Conservation (phyloP, 2,888 invertebrate genomes). For the Oscheius sp. region DNA sequence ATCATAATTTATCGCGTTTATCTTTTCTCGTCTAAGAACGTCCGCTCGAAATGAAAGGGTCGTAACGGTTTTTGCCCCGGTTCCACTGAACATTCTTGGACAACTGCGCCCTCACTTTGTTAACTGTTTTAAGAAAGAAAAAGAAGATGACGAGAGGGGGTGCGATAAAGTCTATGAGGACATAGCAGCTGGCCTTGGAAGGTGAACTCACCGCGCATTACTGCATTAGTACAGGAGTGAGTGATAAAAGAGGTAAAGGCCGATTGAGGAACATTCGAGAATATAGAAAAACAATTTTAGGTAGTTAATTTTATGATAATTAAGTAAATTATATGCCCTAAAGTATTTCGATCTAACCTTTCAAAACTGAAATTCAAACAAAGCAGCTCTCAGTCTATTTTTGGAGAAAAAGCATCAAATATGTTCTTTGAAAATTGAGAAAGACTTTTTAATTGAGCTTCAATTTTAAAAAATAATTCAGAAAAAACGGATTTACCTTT, state of each 20-base stretch:
- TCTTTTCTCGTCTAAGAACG: not conserved
- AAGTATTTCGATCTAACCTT: too few relatives aligned
- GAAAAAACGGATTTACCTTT: too few relatives aligned
- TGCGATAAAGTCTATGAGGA: constrained; percentile 17
- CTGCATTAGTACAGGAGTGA: constrained; percentile 6
- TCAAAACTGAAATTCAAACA: too few relatives aligned
- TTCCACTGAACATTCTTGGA: constrained; percentile 4
- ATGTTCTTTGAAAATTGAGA: too few relatives aligned
- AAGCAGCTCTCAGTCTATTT: too few relatives aligned
- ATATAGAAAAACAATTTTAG: too few relatives aligned
- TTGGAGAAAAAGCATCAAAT: too few relatives aligned
- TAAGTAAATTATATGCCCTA: too few relatives aligned
- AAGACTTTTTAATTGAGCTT: too few relatives aligned
- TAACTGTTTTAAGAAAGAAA: not conserved
- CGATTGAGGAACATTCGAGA: too few relatives aligned
- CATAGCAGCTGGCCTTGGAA: constrained; percentile 23
- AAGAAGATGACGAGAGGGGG: not conserved
- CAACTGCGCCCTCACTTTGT: not conserved
- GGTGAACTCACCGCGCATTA: constrained; percentile 17
- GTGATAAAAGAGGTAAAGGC: constrained; percentile 3
- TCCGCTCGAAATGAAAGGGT: not conserved
- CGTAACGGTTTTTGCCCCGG: not conserved
- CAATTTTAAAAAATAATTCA: too few relatives aligned
- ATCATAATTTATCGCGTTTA: not conserved
- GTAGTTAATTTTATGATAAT: too few relatives aligned